Percentiles rank a stretch among this genome's conserved stretches.
Conservation (phyloP, 2,888 invertebrate genomes). For the Cheilosia pagana region DNA sequence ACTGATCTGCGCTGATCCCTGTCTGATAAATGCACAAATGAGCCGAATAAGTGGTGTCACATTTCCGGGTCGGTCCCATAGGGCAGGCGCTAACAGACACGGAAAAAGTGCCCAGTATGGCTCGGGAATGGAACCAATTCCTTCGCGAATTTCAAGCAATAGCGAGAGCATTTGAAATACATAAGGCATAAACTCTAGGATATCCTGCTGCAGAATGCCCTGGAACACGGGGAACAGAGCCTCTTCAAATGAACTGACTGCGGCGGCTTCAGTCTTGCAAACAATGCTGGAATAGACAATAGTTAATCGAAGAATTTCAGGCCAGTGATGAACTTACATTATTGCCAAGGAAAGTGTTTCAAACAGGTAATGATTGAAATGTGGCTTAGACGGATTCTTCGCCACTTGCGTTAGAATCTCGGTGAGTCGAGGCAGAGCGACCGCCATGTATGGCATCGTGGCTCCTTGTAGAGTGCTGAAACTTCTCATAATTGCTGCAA, state of each 20-base stretch:
- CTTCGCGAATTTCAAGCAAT: conserved; percentile 90
- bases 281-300: conserved; percentile 87
- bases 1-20: conserved; percentile 88
- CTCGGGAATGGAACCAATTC: conserved; percentile 87
- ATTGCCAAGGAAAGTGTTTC: conserved; percentile 96
- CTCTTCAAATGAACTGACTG: conserved; percentile 94
- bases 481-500: conserved; percentile 92
- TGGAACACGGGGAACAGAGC: conserved; percentile 98
- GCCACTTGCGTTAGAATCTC: conserved; percentile 92
- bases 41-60: conserved; percentile 96
- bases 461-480: conserved; percentile 92
- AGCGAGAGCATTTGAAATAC: conserved; percentile 98
- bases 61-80: conserved; percentile 98
- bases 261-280: conserved; percentile 90
- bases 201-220: conserved; percentile 96
- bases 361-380: conserved; percentile 99
- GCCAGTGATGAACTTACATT: conserved; percentile 86
- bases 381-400: conserved; percentile 97
- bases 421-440: conserved; percentile 93
- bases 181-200: conserved; percentile 97
- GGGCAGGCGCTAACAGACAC: conserved; percentile 92
- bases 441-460: conserved; percentile 91
- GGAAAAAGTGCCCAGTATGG: conserved; percentile 96
- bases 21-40: conserved; percentile 92
- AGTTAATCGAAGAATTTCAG: neutral